These are phyloP conservation scores for Trachops cirrhosus DNA, from an alignment of 2,797 vertebrate species.

Conservation along the genomic window DNA sequence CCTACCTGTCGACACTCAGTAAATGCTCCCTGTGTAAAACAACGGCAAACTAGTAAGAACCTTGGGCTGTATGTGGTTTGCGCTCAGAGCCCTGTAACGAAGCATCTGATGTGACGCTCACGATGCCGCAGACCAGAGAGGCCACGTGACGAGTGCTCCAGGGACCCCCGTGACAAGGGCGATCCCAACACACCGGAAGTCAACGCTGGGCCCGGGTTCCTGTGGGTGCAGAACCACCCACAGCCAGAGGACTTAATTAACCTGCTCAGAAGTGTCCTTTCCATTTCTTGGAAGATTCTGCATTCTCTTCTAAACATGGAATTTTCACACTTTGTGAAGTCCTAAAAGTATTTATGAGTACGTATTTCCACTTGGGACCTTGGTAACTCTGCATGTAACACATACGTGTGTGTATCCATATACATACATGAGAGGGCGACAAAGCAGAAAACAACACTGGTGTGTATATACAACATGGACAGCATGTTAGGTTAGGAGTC, in stretches of 20 bases:
- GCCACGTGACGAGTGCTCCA: neutral
- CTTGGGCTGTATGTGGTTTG: neutral
- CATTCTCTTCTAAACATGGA: neutral
- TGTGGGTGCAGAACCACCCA: neutral
- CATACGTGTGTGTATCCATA: neutral
- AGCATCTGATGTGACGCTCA: fast-evolving
- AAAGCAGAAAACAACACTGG: neutral
- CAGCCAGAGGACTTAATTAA: neutral
- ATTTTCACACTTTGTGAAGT: neutral
- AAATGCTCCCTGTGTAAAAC: neutral
- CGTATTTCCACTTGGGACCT: neutral
- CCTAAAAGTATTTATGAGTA: neutral
- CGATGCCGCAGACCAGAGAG: fast-evolving
- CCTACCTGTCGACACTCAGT: neutral
- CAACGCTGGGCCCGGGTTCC: fast-evolving
- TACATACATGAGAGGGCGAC: neutral
- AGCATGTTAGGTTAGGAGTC: neutral
- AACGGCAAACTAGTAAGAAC: neutral
- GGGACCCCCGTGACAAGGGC: fast-evolving
- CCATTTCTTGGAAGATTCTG: neutral
- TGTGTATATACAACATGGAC: neutral
- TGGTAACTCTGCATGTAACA: neutral
- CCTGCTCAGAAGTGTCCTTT: neutral
- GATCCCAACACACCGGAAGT: too few species aligned
- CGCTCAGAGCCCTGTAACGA: fast-evolving